phyloP scores from a whole-genome alignment of 2,888 invertebrate species.

The Pachymerium ferrugineum region DNA sequence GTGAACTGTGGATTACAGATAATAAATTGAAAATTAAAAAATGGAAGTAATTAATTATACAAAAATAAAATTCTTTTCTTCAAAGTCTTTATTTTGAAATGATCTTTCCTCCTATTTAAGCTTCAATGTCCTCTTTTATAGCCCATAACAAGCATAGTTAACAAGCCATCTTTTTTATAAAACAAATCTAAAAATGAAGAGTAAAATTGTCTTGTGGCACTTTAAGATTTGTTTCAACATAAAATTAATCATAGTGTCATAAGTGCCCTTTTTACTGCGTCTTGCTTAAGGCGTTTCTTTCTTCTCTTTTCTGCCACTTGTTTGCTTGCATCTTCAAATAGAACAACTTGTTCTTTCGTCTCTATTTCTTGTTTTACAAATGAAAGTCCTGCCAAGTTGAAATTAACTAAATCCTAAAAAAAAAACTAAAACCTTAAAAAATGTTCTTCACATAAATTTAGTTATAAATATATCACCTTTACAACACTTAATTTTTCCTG shows the following conservation, averaged over 20 bases:
- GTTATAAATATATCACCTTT: constrained; percentile 47
- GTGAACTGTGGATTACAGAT: no score
- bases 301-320: constrained; percentile 60
- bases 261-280: constrained; percentile 58
- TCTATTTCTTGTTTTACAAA: constrained; percentile 71
- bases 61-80: no score
- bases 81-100: no score
- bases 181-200: no score
- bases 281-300: constrained; percentile 58
- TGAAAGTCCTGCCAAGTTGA: constrained; percentile 74
- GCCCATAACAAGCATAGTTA: no score
- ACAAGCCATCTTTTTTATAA: no score
- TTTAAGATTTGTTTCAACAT: no score
- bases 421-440: constrained; percentile 38
- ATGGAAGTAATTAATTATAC: no score
- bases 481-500: constrained; percentile 56
- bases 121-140: no score
- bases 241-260: constrained; percentile 49
- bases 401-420: constrained; percentile 72
- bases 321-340: constrained; percentile 70
- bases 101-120: no score
- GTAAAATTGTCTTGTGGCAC: no score
- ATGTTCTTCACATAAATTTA: background rate
- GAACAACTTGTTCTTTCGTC: constrained; percentile 64
- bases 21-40: no score